These are phyloP conservation scores for Pseudomyrmex dendroicus DNA, from an alignment of 1,140 invertebrate species.

Conservation along the genomic window DNA sequence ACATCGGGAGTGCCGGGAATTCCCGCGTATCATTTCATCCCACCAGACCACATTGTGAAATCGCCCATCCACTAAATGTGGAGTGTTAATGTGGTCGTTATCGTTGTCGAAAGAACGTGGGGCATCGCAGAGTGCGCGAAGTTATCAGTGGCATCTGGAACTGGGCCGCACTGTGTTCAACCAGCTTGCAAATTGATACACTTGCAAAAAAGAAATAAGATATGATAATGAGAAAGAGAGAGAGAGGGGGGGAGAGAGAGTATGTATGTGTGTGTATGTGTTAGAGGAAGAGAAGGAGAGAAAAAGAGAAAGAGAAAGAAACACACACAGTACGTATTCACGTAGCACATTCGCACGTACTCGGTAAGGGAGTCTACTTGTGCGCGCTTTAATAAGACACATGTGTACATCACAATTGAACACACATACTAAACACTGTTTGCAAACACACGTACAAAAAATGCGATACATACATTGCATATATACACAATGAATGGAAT, in stretches of 20 bases:
- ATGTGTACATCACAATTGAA: constrained; percentile 26
- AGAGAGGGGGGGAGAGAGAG: constrained; percentile 3
- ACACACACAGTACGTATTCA: constrained; percentile 36
- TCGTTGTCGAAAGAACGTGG: constrained; percentile 76
- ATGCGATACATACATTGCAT: constrained; percentile 40
- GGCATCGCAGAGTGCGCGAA: constrained; percentile 70
- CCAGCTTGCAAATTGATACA: constrained; percentile 76
- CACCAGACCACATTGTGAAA: constrained; percentile 96
- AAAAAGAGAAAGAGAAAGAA: background rate
- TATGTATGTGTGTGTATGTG: background rate
- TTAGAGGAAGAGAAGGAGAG: constrained; percentile 17
- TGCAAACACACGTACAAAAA: background rate
- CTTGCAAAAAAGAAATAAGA: constrained; percentile 55
- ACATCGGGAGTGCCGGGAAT: constrained; percentile 93
- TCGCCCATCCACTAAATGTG: constrained; percentile 93
- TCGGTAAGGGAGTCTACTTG: constrained; percentile 30
- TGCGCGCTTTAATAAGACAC: constrained; percentile 50
- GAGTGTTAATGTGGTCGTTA: constrained; percentile 75
- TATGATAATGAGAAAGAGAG: constrained; percentile 32
- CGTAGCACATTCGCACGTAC: constrained; percentile 38
- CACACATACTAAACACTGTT: constrained; percentile 4
- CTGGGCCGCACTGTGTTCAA: constrained; percentile 79
- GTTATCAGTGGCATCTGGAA: constrained; percentile 75
- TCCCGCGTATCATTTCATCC: constrained; percentile 95
- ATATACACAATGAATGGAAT: constrained; percentile 11